Evolutionary conservation across 1,140 invertebrate species (phyloP), one percentile per base, ranked within the genome.

Genomic region (Palaemon carinicauda): DNA sequence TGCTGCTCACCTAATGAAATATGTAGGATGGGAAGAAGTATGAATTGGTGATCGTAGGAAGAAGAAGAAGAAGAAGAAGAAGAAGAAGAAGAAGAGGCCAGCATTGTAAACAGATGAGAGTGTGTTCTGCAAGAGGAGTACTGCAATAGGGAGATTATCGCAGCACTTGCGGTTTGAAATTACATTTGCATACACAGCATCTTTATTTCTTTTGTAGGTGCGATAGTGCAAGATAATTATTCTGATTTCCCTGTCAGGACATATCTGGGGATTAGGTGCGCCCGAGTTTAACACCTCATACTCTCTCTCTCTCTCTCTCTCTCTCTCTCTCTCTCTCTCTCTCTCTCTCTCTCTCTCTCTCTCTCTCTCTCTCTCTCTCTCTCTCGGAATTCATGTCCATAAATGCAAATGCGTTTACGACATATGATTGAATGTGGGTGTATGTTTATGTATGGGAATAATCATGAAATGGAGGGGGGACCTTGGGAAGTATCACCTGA

Each of bases 221-320:
- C 65, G 65, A 69, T 69, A 69, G 65, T 27, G 65, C 65, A 69
- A 69, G 65, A 69, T 69, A 69, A 69, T 69, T 69, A 69, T 69
- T 69, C 65, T 69, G 65, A 69, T 69, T 69, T n/a, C 65, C 65
- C 65, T 69, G 65, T 69, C 65, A 69, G 65, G 24, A 69, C 65
- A 69, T 69, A 69, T 69, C 65, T 69, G 24, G 65, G 65, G 65
- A 69, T 69, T 69, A 69, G 24, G 65, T 69, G 21, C 29, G 24
- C 29, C 24, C 29, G 65, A 69, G 65, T 41, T 41, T 12, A 41
- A 41, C 41, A 41, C 41, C 41, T 41, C 12, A 0, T 12, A n/a
- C n/a, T 69, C 21, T 3, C 65, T 69, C 24, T 69, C 21, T 29
- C 65, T 69, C 21, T 29, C 65, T 69, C 21, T 29, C 65, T 69